Percentiles rank a stretch among this genome's conserved stretches.
Evolutionary conservation across 1,140 invertebrate genomes (phyloP).

Genomic region (Rhopalosiphum maidis): DNA sequence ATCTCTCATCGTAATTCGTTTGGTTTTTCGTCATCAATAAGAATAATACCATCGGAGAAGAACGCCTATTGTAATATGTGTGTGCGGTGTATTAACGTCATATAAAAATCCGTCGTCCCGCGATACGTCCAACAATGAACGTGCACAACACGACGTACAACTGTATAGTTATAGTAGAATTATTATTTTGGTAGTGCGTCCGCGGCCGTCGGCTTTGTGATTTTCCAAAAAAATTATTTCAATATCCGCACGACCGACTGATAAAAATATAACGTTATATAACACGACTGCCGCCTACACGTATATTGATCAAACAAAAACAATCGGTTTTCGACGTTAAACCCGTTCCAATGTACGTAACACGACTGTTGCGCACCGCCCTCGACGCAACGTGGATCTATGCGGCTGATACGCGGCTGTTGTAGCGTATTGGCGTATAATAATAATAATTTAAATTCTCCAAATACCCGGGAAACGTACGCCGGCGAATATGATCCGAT

Average conservation of each 20-base stretch:
- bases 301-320: not conserved
- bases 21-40: not conserved
- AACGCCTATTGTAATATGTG: too few relatives aligned
- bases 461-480: not conserved
- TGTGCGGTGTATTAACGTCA: too few relatives aligned
- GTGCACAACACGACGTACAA: too few relatives aligned
- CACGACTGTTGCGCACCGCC: not conserved
- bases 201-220: not conserved
- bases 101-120: not conserved
- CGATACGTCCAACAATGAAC: too few relatives aligned
- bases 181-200: not conserved
- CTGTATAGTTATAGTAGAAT: not conserved
- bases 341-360: not conserved
- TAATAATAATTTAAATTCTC: not conserved
- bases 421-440: not conserved
- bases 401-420: not conserved
- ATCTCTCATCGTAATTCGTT: not conserved
- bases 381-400: not conserved
- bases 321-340: not conserved
- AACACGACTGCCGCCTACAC: not conserved
- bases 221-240: not conserved
- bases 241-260: not conserved
- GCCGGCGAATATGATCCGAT: not conserved
- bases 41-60: not conserved
- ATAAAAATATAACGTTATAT: not conserved